These are phyloP conservation scores for Pogonomyrmex barbatus DNA, from an alignment of 1,140 invertebrate species.

Conservation along the genomic window DNA sequence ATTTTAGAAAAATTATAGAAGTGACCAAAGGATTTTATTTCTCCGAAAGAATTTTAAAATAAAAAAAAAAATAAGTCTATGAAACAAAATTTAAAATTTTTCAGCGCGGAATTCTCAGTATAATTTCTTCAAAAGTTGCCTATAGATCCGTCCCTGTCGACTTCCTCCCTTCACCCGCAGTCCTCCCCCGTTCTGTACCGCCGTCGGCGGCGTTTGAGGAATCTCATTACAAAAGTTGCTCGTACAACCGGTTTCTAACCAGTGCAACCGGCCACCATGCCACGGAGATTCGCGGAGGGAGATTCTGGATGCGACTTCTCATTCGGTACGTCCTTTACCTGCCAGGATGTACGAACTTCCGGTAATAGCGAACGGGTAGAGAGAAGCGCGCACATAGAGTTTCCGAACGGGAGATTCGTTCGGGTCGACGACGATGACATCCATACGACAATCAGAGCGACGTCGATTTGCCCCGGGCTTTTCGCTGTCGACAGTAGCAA, in stretches of 20 bases:
- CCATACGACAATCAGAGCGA: constrained; percentile 3
- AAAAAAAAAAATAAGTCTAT: too few relatives aligned
- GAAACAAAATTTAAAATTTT: background rate
- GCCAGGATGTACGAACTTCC: constrained; percentile 38
- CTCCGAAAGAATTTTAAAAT: background rate
- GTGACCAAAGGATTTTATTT: background rate
- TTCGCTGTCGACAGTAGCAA: constrained; percentile 27
- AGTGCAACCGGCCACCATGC: constrained; percentile 69
- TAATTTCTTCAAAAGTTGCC: constrained; percentile 7
- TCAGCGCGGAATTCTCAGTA: background rate
- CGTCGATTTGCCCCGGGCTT: constrained; percentile 7
- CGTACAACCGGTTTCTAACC: constrained; percentile 77
- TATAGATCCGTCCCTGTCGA: constrained; percentile 31
- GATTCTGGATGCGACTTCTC: constrained; percentile 47
- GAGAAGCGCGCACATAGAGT: background rate
- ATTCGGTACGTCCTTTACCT: constrained; percentile 35
- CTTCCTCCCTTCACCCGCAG: background rate
- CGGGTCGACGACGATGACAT: background rate
- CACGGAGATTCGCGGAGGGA: constrained; percentile 40
- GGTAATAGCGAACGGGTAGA: constrained; percentile 24
- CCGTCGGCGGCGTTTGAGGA: constrained; percentile 70
- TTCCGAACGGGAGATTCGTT: background rate
- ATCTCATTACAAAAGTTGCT: constrained; percentile 79
- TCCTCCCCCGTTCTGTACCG: constrained; percentile 12
- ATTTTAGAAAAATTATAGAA: background rate